Conservation (phyloP, 2,888 invertebrate genomes). For the Parnassius smintheus region DNA sequence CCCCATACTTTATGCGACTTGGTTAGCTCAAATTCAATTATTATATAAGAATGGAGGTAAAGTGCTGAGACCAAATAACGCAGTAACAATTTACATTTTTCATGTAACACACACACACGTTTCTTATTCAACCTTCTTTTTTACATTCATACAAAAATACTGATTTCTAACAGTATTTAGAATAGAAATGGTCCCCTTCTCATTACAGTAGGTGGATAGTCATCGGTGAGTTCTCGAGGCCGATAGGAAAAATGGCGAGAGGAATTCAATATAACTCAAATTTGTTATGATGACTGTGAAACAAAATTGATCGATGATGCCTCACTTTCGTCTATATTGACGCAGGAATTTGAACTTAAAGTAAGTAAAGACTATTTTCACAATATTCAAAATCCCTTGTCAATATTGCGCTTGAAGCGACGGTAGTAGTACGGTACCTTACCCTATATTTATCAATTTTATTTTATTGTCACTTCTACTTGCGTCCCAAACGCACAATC, state of each 20-base stretch:
- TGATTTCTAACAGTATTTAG: constrained; percentile 4
- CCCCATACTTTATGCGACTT: too few relatives aligned
- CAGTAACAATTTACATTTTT: too few relatives aligned
- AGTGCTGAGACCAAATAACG: too few relatives aligned
- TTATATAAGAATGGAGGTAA: too few relatives aligned
- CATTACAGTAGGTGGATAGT: not conserved
- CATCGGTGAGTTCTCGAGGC: constrained; percentile 4
- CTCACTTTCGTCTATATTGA: constrained; percentile 2
- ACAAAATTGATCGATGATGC: constrained; percentile 5
- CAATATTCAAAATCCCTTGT: constrained; percentile 5
- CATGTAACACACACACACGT: too few relatives aligned
- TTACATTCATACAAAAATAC: not conserved
- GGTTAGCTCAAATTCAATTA: too few relatives aligned
- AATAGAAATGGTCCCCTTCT: constrained; percentile 26
- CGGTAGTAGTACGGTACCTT: constrained; percentile 8
- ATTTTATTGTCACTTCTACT: constrained; percentile 62
- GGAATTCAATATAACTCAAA: not conserved
- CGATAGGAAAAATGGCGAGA: not conserved
- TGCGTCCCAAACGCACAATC: constrained; percentile 36
- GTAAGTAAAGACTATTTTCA: constrained; percentile 1
- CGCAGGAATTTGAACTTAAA: constrained; percentile 7
- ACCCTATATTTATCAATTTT: constrained; percentile 37
- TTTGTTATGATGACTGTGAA: constrained; percentile 8
- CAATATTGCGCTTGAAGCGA: constrained; percentile 8
- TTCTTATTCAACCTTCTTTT: not conserved